These are phyloP conservation scores for Nasonovia ribisnigri DNA, from an alignment of 2,888 invertebrate species.

Conservation along the genomic window DNA sequence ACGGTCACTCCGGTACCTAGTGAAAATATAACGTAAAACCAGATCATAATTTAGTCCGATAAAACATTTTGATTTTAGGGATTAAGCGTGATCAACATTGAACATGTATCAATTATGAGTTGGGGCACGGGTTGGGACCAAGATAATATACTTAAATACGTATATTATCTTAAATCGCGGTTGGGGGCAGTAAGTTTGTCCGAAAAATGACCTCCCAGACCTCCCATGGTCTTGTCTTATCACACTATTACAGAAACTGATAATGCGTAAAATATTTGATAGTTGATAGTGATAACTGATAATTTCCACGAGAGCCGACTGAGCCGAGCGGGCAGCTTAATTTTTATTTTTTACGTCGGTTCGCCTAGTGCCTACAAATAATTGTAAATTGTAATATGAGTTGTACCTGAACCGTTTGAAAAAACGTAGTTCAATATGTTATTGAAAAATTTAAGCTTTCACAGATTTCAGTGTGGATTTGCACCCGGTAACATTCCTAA, in stretches of 20 bases:
- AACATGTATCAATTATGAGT: too few relatives aligned
- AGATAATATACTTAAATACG: too few relatives aligned
- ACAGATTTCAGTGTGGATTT: not conserved
- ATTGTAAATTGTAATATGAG: not conserved
- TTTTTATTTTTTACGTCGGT: not conserved
- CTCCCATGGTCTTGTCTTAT: not conserved
- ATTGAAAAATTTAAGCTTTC: constrained; percentile 12
- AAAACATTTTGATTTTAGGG: too few relatives aligned
- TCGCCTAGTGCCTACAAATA: not conserved
- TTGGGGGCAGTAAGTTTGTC: too few relatives aligned
- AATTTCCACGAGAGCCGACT: too few relatives aligned
- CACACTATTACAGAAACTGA: not conserved
- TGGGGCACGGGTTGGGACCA: too few relatives aligned
- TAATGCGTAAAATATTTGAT: not conserved
- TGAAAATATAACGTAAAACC: too few relatives aligned
- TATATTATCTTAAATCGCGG: too few relatives aligned
- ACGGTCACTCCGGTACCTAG: too few relatives aligned
- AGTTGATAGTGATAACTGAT: not conserved
- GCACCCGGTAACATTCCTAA: constrained; percentile 9
- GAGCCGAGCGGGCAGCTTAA: too few relatives aligned
- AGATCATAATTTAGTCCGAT: too few relatives aligned
- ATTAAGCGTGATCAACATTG: too few relatives aligned
- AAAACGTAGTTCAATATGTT: constrained; percentile 23
- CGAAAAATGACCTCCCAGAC: not conserved
- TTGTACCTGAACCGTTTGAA: not conserved